A percentile compares a stretch with the other conserved stretches of the same genome.
Evolutionary conservation across 2,797 vertebrate species (phyloP).

Genomic region (Masticophis lateralis): DNA sequence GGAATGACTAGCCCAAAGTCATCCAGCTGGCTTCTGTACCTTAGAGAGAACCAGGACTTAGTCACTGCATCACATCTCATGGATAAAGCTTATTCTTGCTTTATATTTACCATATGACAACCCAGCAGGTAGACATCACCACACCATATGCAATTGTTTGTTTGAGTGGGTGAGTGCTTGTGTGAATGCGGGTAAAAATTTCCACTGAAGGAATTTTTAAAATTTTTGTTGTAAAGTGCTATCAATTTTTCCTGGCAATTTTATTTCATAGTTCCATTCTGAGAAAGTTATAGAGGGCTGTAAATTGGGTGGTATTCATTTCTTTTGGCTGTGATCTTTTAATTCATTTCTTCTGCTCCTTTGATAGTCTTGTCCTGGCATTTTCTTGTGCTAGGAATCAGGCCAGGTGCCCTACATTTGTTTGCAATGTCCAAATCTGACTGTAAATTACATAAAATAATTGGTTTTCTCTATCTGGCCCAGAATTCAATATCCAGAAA

Average conservation of each 20-base stretch:
- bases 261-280: not conserved
- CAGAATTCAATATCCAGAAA: not conserved
- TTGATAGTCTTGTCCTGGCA: not conserved
- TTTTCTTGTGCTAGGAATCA: not conserved
- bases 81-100: not conserved
- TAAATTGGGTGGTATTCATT: not conserved
- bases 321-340: not conserved
- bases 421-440: not conserved
- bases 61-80: not conserved
- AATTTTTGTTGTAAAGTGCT: not conserved
- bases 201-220: not conserved
- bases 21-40: not conserved
- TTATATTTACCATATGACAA: not conserved
- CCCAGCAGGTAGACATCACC: not conserved
- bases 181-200: not conserved
- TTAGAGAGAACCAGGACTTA: not conserved
- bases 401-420: not conserved
- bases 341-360: not conserved
- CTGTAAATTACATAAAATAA: not conserved
- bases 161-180: not conserved
- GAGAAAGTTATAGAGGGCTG: not conserved
- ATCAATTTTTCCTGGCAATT: not conserved
- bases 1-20: not conserved
- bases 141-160: not conserved
- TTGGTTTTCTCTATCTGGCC: not conserved